Evolutionary conservation across 2,888 invertebrate species (phyloP).

Genomic region (Philaethria dido): DNA sequence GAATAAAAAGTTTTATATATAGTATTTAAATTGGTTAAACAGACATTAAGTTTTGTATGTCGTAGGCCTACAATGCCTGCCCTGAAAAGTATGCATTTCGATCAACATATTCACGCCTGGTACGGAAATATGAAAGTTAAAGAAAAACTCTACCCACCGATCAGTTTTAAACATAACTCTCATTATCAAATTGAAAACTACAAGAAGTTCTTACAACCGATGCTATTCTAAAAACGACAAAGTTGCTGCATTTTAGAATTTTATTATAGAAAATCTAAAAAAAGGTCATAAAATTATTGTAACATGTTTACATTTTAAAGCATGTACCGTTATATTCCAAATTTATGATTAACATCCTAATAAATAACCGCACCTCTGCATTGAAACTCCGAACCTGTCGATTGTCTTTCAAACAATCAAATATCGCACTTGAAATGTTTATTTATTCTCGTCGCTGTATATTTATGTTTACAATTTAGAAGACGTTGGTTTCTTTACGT

Average conservation of each 20-base stretch:
- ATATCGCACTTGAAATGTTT: conserved; percentile 27
- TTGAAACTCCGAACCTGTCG: conserved; percentile 11
- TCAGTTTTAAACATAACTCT: not conserved
- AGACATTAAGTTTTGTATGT: no score
- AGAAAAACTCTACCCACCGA: not conserved
- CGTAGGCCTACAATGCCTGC: no score
- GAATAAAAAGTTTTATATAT: no score
- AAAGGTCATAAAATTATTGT: no score
- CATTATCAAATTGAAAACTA: not conserved
- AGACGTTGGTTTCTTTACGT: conserved; percentile 25
- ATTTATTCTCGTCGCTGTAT: conserved; percentile 26
- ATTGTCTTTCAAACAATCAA: conserved; percentile 36
- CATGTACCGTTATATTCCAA: not conserved
- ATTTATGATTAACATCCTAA: not conserved
- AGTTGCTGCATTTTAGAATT: no score
- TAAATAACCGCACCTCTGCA: not conserved
- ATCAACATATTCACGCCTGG: no score
- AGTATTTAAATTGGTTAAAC: no score
- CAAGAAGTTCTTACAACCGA: not conserved
- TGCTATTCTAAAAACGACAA: no score
- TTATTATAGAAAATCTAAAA: no score
- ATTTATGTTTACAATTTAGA: conserved; percentile 26
- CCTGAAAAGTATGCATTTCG: no score
- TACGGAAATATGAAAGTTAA: not conserved
- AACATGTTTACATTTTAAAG: not conserved